These are phyloP conservation scores for Eudyptes chrysolophus DNA, from an alignment of 2,113 vertebrate genomes.

Conservation along the genomic window DNA sequence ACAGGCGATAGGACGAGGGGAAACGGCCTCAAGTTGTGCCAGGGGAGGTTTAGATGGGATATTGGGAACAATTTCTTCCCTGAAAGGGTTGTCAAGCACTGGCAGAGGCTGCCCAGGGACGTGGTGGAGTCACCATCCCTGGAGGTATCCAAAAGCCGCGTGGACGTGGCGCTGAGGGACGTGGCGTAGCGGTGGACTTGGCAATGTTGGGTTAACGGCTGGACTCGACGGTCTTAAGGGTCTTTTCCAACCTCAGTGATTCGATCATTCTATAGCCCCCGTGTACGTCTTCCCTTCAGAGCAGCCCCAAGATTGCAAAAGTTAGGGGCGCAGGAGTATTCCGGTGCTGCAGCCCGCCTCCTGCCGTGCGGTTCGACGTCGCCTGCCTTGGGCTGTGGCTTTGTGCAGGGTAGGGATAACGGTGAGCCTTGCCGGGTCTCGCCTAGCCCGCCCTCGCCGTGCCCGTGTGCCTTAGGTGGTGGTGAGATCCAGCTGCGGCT, in stretches of 20 bases:
- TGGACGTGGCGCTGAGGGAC: background rate
- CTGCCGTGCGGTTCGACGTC: accelerated
- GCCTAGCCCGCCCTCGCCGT: background rate
- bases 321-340: too few relatives aligned
- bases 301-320: background rate
- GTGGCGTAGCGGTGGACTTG: background rate
- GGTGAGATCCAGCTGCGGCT: too few relatives aligned
- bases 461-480: background rate
- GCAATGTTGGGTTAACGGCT: background rate
- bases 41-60: too few relatives aligned
- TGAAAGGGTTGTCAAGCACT: too few relatives aligned
- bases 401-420: too few relatives aligned
- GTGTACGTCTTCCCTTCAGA: background rate
- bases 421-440: background rate
- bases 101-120: too few relatives aligned
- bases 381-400: background rate
- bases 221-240: too few relatives aligned
- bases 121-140: background rate
- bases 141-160: background rate
- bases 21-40: too few relatives aligned
- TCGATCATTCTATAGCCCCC: background rate
- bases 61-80: too few relatives aligned
- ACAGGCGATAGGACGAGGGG: too few relatives aligned
- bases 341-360: background rate
- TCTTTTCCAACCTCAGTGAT: background rate